Conservation (phyloP, 2,888 invertebrate genomes). For the Drosophila atroscutellata region DNA sequence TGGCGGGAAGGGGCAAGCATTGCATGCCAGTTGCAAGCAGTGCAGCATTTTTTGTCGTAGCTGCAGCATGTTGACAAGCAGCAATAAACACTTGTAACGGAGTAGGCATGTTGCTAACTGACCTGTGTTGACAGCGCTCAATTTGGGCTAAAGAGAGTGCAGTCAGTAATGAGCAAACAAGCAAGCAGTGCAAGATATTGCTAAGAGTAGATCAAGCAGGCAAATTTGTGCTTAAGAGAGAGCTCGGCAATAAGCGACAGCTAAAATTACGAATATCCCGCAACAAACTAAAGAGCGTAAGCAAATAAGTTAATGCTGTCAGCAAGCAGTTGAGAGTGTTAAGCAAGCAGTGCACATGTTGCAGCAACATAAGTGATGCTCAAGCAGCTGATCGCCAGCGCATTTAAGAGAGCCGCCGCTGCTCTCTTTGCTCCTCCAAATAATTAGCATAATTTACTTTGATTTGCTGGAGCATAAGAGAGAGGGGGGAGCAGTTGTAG, state of each 20-base stretch:
- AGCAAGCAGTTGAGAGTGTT: not conserved
- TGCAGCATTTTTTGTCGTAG: not conserved
- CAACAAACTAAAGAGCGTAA: not conserved
- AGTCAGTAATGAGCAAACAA: not conserved
- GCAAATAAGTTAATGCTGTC: not conserved
- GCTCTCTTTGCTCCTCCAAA: constrained; percentile 31
- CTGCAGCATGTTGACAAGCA: constrained; percentile 21
- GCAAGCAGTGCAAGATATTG: constrained; percentile 17
- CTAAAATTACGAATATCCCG: too few species aligned
- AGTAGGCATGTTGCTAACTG: constrained; percentile 6
- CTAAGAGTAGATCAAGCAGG: not conserved
- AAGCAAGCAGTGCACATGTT: not conserved
- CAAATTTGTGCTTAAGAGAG: too few species aligned
- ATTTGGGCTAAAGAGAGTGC: not conserved
- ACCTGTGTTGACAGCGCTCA: not conserved
- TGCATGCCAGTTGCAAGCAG: constrained; percentile 45
- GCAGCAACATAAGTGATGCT: not conserved
- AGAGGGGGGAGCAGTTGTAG: constrained; percentile 2
- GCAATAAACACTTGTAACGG: not conserved
- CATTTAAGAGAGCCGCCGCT: not conserved
- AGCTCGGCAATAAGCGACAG: not conserved
- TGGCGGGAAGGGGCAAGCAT: not conserved
- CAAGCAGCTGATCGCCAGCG: constrained; percentile 7
- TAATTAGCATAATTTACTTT: constrained; percentile 73
- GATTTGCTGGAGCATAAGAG: constrained; percentile 24